Evolutionary conservation across 2,888 invertebrate species (phyloP), one percentile per base, ranked within the genome.

Genomic region (Entomobrya proxima): DNA sequence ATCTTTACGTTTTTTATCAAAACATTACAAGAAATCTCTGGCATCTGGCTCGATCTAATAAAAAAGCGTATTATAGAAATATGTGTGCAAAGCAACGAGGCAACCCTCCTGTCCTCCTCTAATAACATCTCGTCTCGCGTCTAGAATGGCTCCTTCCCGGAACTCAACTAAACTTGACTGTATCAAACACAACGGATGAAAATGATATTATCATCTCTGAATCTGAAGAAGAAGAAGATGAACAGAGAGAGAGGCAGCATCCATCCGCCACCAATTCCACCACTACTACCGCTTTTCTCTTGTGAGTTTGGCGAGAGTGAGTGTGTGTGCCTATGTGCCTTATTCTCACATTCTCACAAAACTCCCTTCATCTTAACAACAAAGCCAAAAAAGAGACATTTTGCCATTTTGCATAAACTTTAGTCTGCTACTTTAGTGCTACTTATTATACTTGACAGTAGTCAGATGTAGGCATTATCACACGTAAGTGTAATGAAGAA

Each of bases 151-250:
- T 77, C 83, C 15, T 76, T 77, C 77, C 77, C 83, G 75, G 83
- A 83, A 77, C 77, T 67, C 44, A 67, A 83, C 83, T 83, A 76
- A 82, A 76, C 82, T 76, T 76, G 75, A 82, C 55, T 80, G 79
- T 82, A 82, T 82, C 61, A 75, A 75, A 58, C 55, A 50, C 67
- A 75, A 47, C 74, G 61, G 81, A 81, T 15, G 52, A 81, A 80
- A 80, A 69, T 69, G 30, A 69, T 80, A 80, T 80, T 61, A 80
- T 32, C 52, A 64, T 80, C 50, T n/a, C n/a, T n/a, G n/a, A n/a
- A 50, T 40, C 64, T 37, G 67, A 40, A 13, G 30, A 50, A 18
- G 47, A 35, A 40, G 40, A 67, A 2, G 11, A 21, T 24, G 44
- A 35, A 18, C 15, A 32, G 50, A 5, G 24, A 21, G 47, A 79